These are phyloP conservation scores for Cosmorhoe ocellata DNA, from an alignment of 2,888 invertebrate genomes.

Conservation along the genomic window DNA sequence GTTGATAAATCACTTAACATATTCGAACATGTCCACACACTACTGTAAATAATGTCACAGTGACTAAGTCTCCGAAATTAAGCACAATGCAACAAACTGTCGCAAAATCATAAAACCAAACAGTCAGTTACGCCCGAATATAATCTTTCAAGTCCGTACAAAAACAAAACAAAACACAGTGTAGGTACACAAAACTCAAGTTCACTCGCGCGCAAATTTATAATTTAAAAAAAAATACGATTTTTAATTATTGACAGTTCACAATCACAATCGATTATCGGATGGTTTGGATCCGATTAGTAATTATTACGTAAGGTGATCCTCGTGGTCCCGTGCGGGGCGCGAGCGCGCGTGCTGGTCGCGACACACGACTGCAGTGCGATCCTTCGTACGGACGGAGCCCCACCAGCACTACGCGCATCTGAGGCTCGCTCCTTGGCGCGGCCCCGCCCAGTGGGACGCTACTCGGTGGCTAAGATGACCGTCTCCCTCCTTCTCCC, in stretches of 20 bases:
- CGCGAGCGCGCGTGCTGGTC: constrained; percentile 74
- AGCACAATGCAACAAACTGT: constrained; percentile 54
- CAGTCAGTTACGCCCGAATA: constrained; percentile 69
- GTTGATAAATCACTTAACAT: constrained; percentile 46
- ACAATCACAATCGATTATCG: constrained; percentile 77
- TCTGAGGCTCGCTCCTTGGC: constrained; percentile 82
- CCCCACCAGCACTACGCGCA: constrained; percentile 85
- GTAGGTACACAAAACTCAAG: constrained; percentile 59
- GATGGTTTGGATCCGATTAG: constrained; percentile 68
- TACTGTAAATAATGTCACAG: constrained; percentile 57
- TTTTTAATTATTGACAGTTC: constrained; percentile 59
- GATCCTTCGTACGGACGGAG: constrained; percentile 81
- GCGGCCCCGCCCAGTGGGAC: constrained; percentile 85
- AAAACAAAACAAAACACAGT: constrained; percentile 71
- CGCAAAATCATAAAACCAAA: constrained; percentile 54
- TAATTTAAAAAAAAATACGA: constrained; percentile 43
- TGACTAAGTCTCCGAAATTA: constrained; percentile 46
- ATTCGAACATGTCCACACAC: constrained; percentile 53
- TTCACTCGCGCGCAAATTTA: constrained; percentile 55
- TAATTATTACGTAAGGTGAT: constrained; percentile 76
- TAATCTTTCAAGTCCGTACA: constrained; percentile 58
- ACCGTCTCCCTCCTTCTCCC: constrained; percentile 76
- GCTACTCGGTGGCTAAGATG: constrained; percentile 80
- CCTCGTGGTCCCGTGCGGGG: constrained; percentile 53
- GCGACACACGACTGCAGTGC: constrained; percentile 83